Base-by-base conservation (phyloP, 1,140 invertebrate species). In the Mizuhopecten yessoensis region DNA sequence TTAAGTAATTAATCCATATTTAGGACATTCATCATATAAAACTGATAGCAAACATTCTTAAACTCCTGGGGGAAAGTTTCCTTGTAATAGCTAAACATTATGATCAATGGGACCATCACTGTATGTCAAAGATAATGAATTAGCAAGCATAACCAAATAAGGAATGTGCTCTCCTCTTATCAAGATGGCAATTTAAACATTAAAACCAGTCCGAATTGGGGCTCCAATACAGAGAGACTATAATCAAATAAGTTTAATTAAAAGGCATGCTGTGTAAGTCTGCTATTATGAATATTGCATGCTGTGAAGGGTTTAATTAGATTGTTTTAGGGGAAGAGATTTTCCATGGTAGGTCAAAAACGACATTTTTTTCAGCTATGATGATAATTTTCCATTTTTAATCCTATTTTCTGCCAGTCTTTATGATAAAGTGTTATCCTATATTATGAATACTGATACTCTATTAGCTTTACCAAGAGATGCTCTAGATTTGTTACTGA, bases 1-100 rank as follows among this genome's bases (percentile, higher is more conserved):
- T 75, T 75, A 75, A 75, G 57, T 75, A 75, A 75, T 75, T 75
- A 75, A 75, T 75, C 57, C 57, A 75, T 75, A 75, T 75, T 75
- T 75, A 75, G 57, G 57, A 29, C 57, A 75, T 75, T 75, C 57
- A n/a, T 75, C 57, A 75, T 75, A 75, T 75, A 75, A 75, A 75
- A 75, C 57, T 75, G 57, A 75, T n/a, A 75, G 57, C 23, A 75
- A 75, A 75, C n/a, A 29, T 75, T 75, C 29, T 75, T 75, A 75
- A 75, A 75, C 23, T 75, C 57, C 57, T 75, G 57, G n/a, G 57
- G 57, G 57, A 29, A 75, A 29, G 57, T 75, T 75, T n/a, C 5
- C 57, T 75, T n/a, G 57, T 75, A 75, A 75, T 75, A 75, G 23
- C 9, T n/a, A 1, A n/a, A 75, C 57, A 75, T 75, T 75, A 29